A percentile compares a stretch with the other conserved stretches of the same genome.
Evolutionary conservation across 2,797 vertebrate species (phyloP).

Genomic region (Alauda arvensis): DNA sequence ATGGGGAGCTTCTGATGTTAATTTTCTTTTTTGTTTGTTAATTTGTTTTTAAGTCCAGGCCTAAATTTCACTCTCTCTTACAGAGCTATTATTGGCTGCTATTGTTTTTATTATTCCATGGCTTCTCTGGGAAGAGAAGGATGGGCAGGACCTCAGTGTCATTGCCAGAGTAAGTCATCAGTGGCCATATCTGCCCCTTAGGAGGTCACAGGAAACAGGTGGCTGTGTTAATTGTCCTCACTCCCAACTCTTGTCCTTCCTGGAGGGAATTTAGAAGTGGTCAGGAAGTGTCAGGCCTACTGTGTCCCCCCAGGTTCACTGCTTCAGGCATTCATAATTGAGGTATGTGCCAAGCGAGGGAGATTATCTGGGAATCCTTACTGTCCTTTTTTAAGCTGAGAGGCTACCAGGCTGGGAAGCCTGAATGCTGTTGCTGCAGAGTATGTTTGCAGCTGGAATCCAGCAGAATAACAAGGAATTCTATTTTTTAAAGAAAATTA

Average conservation of each 20-base stretch:
- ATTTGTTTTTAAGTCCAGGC: not conserved
- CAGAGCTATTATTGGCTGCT: not conserved
- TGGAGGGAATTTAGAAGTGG: slow-evolving; percentile 22
- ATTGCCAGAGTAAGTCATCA: not conserved
- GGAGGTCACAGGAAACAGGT: slow-evolving; percentile 58
- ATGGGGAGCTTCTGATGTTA: not conserved
- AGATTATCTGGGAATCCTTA: not conserved
- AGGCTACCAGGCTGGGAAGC: not conserved
- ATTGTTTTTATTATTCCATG: slow-evolving; percentile 17
- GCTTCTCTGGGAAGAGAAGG: slow-evolving; percentile 25
- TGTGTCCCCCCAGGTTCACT: not conserved
- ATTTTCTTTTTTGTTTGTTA: not conserved
- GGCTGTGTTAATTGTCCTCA: slow-evolving; percentile 42
- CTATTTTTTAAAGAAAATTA: not conserved
- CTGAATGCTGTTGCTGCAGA: not conserved
- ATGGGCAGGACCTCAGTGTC: slow-evolving; percentile 12
- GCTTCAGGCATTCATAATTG: not conserved
- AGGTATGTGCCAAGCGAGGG: not conserved
- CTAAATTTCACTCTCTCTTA: not conserved
- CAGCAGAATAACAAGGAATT: not conserved
- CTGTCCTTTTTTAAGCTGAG: not conserved
- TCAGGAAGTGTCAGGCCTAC: slow-evolving; percentile 23
- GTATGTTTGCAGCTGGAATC: not conserved
- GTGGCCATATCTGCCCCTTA: not conserved
- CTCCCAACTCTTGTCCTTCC: slow-evolving; percentile 44